Conservation (phyloP, 2,797 vertebrate genomes). For the Amblyopsis hoosieri region DNA sequence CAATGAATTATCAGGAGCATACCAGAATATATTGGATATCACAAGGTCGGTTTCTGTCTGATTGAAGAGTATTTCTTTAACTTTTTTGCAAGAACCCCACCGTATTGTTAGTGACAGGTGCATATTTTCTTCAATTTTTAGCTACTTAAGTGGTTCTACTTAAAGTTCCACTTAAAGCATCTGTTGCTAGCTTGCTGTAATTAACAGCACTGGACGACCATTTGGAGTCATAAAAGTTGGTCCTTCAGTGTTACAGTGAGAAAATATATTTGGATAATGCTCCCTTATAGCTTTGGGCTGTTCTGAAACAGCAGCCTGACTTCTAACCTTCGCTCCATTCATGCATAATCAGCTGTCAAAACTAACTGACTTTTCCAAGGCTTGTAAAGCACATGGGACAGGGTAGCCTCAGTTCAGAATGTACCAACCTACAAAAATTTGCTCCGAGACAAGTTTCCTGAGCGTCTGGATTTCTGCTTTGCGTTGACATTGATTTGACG, state of each 20-base stretch:
- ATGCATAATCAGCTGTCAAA: constrained; percentile 68
- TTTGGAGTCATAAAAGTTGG: constrained; percentile 41
- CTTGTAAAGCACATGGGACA: constrained; percentile 54
- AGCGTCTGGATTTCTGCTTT: constrained; percentile 69
- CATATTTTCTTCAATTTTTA: constrained; percentile 22
- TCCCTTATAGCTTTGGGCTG: constrained; percentile 57
- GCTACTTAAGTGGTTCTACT: constrained; percentile 26
- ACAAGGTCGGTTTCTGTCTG: constrained; percentile 8
- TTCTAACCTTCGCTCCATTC: constrained; percentile 53
- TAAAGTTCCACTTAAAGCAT: constrained; percentile 22
- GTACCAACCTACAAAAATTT: constrained; percentile 55
- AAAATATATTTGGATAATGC: constrained; percentile 61
- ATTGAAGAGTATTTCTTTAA: constrained; percentile 13
- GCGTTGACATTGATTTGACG: constrained; percentile 67
- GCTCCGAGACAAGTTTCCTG: constrained; percentile 46
- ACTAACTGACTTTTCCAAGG: constrained; percentile 58
- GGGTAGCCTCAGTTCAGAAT: constrained; percentile 57
- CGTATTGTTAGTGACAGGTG: constrained; percentile 26
- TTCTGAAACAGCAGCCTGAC: constrained; percentile 55
- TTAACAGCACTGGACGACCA: constrained; percentile 41
- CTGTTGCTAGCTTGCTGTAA: constrained; percentile 21
- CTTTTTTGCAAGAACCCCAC: neutral
- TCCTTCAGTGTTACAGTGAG: constrained; percentile 26
- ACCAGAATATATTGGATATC: no score
- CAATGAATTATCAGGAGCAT: neutral